Evolutionary conservation across 2,113 vertebrate genomes (phyloP).

Genomic region (Haplochromis burtoni): DNA sequence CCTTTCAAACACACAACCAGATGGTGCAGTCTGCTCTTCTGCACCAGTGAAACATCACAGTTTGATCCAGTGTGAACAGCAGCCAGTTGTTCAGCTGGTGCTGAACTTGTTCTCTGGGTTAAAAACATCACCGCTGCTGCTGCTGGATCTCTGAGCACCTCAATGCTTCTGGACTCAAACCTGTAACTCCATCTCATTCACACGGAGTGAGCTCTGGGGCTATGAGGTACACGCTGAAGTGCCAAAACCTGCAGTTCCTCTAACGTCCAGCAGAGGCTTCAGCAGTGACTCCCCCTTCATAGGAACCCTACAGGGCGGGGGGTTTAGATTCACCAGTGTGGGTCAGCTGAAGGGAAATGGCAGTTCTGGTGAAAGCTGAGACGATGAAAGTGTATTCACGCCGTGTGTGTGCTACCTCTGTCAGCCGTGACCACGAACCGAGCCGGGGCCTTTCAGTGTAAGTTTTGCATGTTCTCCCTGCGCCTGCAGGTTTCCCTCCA

Average conservation of each 20-base stretch:
- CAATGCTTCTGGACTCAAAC: neutral
- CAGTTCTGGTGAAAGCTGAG: neutral
- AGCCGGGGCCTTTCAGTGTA: neutral
- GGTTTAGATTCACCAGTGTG: neutral
- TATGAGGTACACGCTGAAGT: fast-evolving
- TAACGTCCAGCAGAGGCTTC: neutral
- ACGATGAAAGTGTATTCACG: neutral
- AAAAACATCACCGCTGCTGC: neutral
- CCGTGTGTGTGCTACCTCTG: neutral
- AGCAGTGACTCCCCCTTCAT: neutral
- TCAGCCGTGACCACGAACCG: neutral
- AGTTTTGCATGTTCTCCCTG: neutral
- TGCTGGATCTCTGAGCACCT: neutral
- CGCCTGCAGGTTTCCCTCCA: neutral
- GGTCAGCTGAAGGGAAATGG: neutral
- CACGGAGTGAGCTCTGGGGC: neutral
- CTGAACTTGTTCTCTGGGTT: neutral
- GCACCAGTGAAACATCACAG: neutral
- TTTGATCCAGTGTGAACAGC: neutral
- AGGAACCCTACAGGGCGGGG: neutral
- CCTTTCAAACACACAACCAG: neutral
- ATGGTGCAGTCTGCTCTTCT: neutral
- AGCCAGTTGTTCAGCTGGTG: neutral
- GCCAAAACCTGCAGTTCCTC: neutral
- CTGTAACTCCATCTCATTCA: neutral